phyloP scores from a whole-genome alignment of 2,113 vertebrate genomes.

The Meriones unguiculatus region DNA sequence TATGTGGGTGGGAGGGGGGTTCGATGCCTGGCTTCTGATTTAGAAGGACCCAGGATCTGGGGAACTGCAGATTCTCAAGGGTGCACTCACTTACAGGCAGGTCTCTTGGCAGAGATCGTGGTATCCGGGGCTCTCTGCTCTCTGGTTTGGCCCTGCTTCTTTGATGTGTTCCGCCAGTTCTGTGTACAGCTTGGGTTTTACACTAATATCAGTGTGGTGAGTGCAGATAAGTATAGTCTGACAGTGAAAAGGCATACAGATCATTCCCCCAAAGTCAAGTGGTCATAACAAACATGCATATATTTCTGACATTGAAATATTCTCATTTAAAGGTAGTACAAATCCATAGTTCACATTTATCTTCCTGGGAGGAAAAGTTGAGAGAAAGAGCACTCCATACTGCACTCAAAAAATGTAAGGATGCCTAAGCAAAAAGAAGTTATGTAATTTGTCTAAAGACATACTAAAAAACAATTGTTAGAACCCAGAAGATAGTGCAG shows the following conservation, averaged over 20 bases:
- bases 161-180: no score
- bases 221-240: neutral
- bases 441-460: neutral
- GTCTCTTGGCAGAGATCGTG: no score
- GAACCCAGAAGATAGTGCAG: neutral
- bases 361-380: neutral
- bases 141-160: no score
- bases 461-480: neutral
- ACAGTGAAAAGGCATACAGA: neutral
- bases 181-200: neutral
- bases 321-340: neutral
- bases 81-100: no score
- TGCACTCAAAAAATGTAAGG: neutral
- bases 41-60: no score
- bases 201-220: neutral
- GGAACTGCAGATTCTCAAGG: no score
- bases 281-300: neutral
- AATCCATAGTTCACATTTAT: neutral
- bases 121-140: no score
- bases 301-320: neutral
- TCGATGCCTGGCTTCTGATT: no score
- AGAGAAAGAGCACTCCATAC: neutral
- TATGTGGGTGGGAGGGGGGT: no score
- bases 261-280: neutral
- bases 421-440: neutral